Evolutionary conservation across 2,888 invertebrate genomes (phyloP), one percentile per base, ranked within the genome.

Genomic region (Macrophya alboannulata): DNA sequence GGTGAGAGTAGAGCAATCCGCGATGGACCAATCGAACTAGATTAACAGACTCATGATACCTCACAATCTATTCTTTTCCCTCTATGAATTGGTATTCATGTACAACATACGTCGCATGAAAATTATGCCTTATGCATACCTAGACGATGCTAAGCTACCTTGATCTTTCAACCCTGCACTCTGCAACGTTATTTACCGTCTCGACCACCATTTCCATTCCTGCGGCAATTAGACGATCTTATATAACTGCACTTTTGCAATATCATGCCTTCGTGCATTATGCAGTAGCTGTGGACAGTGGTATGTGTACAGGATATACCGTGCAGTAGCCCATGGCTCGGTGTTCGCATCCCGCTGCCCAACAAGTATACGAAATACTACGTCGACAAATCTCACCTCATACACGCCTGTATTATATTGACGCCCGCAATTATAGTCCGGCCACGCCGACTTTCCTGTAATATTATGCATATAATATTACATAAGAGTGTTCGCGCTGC

Each of bases 151-250:
- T 21, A 15, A 43, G 43, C 72, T 72, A 21, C 72, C 72, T 72
- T 72, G 72, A 72, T 72, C 72, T 72, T 72, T 72, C 72, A 43
- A 72, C 72, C 43, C 43, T 43, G 43, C n/a, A 72, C 65, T 68
- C 65, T 31, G 65, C 65, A 31, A 31, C 15, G 37, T 31, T 31
- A 68, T 31, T 68, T 31, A 31, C 10, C 65, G 43, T 72, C 43
- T 72, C 72, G 40, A 40, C 43, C 43, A n/a, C n/a, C n/a, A 8
- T 72, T 72, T 72, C 10, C 8, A 40, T 43, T 17, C 43, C 25
- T 17, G 17, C 43, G 43, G 43, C 72, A n/a, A 72, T 40, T 21
- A 9, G 2, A 43, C 10, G 37, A 17, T 72, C 43, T 72, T 72
- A 72, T 72, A 72, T 43, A 68, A 68, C 65, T 31, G 31, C 65